These are phyloP conservation scores for Okapia johnstoni DNA, from an alignment of 2,113 vertebrate genomes.

Conservation along the genomic window DNA sequence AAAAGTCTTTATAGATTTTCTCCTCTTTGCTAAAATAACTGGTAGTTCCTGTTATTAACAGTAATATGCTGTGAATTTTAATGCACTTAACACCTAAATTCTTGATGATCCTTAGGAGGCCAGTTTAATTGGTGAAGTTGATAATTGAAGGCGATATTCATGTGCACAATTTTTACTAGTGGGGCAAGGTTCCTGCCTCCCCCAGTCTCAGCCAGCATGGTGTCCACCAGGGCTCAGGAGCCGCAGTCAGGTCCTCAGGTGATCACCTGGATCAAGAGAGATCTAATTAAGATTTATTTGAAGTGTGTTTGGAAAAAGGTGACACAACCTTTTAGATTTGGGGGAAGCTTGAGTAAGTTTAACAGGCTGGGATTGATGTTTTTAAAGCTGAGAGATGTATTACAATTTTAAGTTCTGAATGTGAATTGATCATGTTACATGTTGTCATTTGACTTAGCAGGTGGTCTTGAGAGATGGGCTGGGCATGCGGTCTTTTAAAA, in stretches of 20 bases:
- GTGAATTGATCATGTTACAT: not conserved
- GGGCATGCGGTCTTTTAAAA: not conserved
- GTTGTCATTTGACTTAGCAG: not conserved
- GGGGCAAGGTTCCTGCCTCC: not conserved
- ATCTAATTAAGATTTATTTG: not conserved
- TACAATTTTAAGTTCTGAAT: not conserved
- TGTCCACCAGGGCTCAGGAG: not conserved
- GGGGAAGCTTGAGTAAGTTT: not conserved
- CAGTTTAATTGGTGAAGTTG: not conserved
- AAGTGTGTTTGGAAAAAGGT: not conserved
- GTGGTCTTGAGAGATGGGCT: not conserved
- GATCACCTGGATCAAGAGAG: not conserved
- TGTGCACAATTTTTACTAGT: not conserved
- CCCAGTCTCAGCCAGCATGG: not conserved
- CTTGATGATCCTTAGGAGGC: not conserved
- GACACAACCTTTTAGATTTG: not conserved
- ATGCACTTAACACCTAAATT: not conserved
- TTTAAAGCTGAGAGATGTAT: not conserved
- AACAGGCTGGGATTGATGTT: not conserved
- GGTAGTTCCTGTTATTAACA: not conserved
- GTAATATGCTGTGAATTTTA: not conserved
- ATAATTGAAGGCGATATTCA: not conserved
- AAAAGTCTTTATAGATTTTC: slow-evolving; percentile 5
- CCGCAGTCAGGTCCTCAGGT: not conserved
- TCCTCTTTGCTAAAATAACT: not conserved